Conservation (phyloP, 2,888 invertebrate genomes). For the Petrolisthes manimaculis region DNA sequence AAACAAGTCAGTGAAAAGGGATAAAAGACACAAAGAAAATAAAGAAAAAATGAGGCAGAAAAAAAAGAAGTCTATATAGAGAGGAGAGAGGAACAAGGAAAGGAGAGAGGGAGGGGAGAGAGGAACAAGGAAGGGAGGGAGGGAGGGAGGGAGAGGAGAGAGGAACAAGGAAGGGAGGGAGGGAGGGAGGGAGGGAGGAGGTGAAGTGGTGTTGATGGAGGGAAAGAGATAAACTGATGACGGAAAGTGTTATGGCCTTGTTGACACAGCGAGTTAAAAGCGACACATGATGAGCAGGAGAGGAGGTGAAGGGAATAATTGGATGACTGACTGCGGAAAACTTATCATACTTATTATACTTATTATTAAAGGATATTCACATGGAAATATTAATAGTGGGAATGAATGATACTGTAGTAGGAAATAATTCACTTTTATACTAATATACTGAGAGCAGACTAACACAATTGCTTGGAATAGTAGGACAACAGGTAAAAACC, state of each 20-base stretch:
- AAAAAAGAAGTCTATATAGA: background rate
- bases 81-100: background rate
- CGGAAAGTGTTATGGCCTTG: background rate
- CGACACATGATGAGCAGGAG: background rate
- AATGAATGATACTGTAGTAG: too few relatives aligned
- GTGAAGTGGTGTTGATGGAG: background rate
- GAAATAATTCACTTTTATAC: too few relatives aligned
- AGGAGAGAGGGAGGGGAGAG: background rate
- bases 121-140: background rate
- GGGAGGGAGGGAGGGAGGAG: background rate
- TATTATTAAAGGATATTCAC: too few relatives aligned
- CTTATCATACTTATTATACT: too few relatives aligned
- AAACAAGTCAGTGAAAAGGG: background rate
- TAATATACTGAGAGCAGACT: too few relatives aligned
- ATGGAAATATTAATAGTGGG: too few relatives aligned
- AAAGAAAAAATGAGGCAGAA: background rate
- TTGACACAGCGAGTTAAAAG: background rate
- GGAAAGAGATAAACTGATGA: background rate
- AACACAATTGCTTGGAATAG: too few relatives aligned
- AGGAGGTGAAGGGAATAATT: background rate
- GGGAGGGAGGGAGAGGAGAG: background rate
- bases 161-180: background rate
- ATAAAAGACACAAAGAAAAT: background rate
- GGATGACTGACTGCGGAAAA: background rate
- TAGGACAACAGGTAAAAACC: too few relatives aligned